Evolutionary conservation across 2,797 vertebrate species (phyloP).

Genomic region (Manis pentadactyla): DNA sequence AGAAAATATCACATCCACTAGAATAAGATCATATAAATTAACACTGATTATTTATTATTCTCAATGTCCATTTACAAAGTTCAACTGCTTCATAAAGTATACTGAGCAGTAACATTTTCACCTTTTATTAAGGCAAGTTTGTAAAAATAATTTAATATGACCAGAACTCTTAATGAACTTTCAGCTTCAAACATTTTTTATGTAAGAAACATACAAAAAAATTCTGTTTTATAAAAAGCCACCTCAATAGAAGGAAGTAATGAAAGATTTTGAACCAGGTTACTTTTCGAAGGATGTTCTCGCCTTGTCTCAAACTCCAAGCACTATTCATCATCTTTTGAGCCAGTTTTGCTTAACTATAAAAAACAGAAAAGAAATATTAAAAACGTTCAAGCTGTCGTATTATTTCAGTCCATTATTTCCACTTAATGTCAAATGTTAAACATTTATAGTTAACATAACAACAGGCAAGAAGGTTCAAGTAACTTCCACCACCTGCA

Average conservation of each 20-base stretch:
- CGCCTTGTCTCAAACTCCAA: constrained; percentile 79
- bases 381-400: neutral
- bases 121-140: constrained; percentile 87
- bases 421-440: constrained; percentile 62
- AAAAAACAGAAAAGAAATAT: constrained; percentile 76
- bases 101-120: constrained; percentile 74
- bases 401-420: neutral
- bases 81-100: constrained; percentile 64
- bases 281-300: constrained; percentile 79
- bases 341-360: constrained; percentile 97
- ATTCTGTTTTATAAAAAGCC: constrained; percentile 85
- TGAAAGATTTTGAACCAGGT: constrained; percentile 79
- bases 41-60: constrained; percentile 69
- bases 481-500: neutral
- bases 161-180: constrained; percentile 75
- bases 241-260: constrained; percentile 78
- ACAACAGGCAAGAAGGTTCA: neutral
- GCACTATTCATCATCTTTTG: constrained; percentile 93
- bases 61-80: constrained; percentile 14
- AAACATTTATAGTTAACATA: constrained; percentile 29
- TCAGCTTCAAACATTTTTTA: constrained; percentile 78
- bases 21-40: constrained; percentile 77
- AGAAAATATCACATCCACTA: constrained; percentile 70
- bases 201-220: constrained; percentile 82
- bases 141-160: constrained; percentile 76